Evolutionary conservation across 1,140 invertebrate genomes (phyloP), one percentile per base, ranked within the genome.

Genomic region (Scaptomyza graminum): DNA sequence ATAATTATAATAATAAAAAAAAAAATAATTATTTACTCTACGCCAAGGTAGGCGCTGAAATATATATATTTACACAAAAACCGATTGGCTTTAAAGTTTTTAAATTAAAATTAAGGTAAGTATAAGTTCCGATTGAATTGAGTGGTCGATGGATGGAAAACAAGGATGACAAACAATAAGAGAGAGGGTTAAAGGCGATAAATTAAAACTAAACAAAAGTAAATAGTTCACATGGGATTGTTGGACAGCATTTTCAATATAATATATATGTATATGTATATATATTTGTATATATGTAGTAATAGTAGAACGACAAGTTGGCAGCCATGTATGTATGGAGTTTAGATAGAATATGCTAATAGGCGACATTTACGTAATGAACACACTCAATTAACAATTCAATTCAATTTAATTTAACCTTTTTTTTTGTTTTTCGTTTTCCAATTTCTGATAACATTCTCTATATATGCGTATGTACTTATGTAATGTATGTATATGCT

Each of bases 381-480:
- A 78, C 74, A 71, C 66, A 69, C 46, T 56, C 64, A 79, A 55
- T 74, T 79, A 79, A 79, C 76, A 74, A 79, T 79, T 74, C 62
- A 37, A 68, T 31, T 51, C 28, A 71, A 46, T 44, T 39, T 2
- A 9, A 11, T 39, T 50, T 31, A 6, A 1, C n/a, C 37, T n/a
- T 67, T 25, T 46, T 31, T 46, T 16, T 43, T 39, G 15, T 2
- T 12, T 37, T 54, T 31, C 25, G 9, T 31, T 51, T 39, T 39
- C 11, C 25, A 8, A 31, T 50, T 50, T 50, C 44, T 49, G 44
- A 49, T 60, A 60, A 60, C 57, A 60, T 31, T 59, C 41, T 44
- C 41, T 59, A 16, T 59, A 28, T 59, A 51, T 64, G 28, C 15
- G 34, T 59, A n/a, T n/a, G n/a, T n/a, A n/a, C n/a, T n/a, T n/a